These are phyloP conservation scores for Meandrina meandrites DNA, from an alignment of 92 coral and sea anemone genomes.

Conservation along the genomic window DNA sequence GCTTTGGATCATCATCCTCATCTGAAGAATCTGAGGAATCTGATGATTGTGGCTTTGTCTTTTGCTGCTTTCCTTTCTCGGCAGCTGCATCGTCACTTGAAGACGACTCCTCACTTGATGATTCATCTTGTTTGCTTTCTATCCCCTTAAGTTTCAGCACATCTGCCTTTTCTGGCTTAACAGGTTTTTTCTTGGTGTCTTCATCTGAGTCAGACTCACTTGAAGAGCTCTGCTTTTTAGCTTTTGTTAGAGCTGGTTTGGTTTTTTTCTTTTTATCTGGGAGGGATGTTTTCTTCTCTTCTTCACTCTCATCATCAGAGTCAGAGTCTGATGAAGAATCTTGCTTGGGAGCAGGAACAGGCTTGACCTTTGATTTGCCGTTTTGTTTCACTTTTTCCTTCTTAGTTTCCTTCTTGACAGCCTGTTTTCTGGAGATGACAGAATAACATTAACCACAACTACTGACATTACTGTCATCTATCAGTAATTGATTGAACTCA, in stretches of 20 bases:
- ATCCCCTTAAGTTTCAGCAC: conserved; percentile 43
- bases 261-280: background rate
- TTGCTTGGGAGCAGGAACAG: background rate
- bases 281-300: conserved; percentile 1
- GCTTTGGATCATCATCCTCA: conserved; percentile 20
- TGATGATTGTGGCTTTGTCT: conserved; percentile 12
- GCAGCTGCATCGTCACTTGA: conserved; percentile 22
- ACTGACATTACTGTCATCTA: no score
- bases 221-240: background rate
- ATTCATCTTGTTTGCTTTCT: conserved; percentile 1
- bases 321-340: conserved; percentile 23
- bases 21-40: conserved; percentile 30
- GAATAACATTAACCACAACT: background rate
- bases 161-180: conserved; percentile 27
- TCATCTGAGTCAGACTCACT: conserved; percentile 16
- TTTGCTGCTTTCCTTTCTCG: background rate
- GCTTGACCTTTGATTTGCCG: background rate
- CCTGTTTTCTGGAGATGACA: background rate
- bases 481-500: no score
- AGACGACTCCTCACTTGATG: conserved; percentile 46
- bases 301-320: conserved; percentile 18
- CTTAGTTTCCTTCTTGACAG: background rate
- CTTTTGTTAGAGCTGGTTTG: conserved; percentile 22
- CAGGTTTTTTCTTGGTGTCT: background rate
- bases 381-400: conserved; percentile 1